Evolutionary conservation across 2,888 invertebrate genomes (phyloP), one percentile per base, ranked within the genome.

Genomic region (Spilosoma lubricipeda): DNA sequence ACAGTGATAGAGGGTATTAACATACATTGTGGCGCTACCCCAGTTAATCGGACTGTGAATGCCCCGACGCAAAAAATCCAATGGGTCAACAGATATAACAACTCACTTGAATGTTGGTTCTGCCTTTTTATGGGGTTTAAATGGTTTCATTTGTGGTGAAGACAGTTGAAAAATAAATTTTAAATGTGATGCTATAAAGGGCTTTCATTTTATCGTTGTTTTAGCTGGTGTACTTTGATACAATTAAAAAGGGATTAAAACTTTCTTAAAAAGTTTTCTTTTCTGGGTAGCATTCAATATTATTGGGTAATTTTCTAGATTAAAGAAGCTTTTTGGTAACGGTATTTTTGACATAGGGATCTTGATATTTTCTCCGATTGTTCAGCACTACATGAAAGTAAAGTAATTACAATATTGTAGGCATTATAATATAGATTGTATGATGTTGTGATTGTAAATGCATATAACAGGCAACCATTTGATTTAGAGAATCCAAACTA

Each of bases 1-100:
- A 86, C 92, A 87, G 91, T 91, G 94, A 94, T 94, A 94, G 86
- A 89, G 81, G 82, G 88, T 84, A 93, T 94, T 93, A 93, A 90
- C 93, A 93, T 93, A 93, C 87, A 91, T 89, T 89, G 88, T 78
- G 82, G 84, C 83, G 65, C 64, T 74, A 86, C 81, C 82, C 80
- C 78, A 85, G 89, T 91, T 91, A 90, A 92, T 90, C 91, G 88
- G 74, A 74, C 85, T 82, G 77, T 84, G 85, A 86, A 86, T 83
- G 84, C 78, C 77, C 74, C 74, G 66, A 72, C 79, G 80, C 76
- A 77, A 82, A 86, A 86, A 87, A 82, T 87, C 84, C 85, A 81
- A 72, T 78, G 75, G 81, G 76, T 80, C 82, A 77, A 82, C 68
- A 76, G 80, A 83, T 83, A 82, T 79, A 78, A 84, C 78, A 79